Percentiles rank a stretch among this genome's conserved stretches.
These are phyloP conservation scores for Bergia sp. DNA, from an alignment of 92 coral and sea anemone genomes.

Conservation along the genomic window DNA sequence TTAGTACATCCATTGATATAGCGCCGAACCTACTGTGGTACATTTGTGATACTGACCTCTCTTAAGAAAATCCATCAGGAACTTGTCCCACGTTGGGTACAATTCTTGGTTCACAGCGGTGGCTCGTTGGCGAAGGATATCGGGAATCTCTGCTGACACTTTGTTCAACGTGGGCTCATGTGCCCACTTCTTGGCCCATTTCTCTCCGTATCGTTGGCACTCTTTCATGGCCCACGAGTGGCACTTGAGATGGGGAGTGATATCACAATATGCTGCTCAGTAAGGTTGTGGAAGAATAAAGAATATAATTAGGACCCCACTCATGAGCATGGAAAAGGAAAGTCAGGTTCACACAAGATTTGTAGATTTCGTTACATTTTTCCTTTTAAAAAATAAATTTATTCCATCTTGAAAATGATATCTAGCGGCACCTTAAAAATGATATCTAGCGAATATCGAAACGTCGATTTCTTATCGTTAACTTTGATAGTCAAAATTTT, in stretches of 20 bases:
- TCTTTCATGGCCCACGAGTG: constrained; percentile 89
- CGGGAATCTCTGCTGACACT: constrained; percentile 90
- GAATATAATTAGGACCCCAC: neutral
- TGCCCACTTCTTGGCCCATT: constrained; percentile 98
- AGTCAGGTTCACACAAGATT: too few relatives aligned
- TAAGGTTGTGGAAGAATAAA: neutral
- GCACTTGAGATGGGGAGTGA: constrained; percentile 84
- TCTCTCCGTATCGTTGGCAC: constrained; percentile 96
- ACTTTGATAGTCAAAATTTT: too few relatives aligned
- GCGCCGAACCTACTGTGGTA: neutral
- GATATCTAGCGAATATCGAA: too few relatives aligned
- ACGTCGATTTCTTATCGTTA: too few relatives aligned
- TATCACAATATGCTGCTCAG: constrained; percentile 86
- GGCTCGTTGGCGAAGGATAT: constrained; percentile 77
- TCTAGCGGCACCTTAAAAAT: too few relatives aligned
- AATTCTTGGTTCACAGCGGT: constrained; percentile 74
- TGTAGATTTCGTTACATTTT: too few relatives aligned
- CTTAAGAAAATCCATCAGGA: constrained; percentile 83
- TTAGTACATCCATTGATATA: neutral
- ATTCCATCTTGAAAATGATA: too few relatives aligned
- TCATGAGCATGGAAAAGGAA: too few relatives aligned
- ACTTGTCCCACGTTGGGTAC: constrained; percentile 88
- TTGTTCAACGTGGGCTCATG: constrained; percentile 96
- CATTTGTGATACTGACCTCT: constrained; percentile 61
- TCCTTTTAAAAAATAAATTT: too few relatives aligned